Evolutionary conservation across 37 sponge, comb jelly and placozoan genomes (phyloP).

Genomic region (Beroe ovata): DNA sequence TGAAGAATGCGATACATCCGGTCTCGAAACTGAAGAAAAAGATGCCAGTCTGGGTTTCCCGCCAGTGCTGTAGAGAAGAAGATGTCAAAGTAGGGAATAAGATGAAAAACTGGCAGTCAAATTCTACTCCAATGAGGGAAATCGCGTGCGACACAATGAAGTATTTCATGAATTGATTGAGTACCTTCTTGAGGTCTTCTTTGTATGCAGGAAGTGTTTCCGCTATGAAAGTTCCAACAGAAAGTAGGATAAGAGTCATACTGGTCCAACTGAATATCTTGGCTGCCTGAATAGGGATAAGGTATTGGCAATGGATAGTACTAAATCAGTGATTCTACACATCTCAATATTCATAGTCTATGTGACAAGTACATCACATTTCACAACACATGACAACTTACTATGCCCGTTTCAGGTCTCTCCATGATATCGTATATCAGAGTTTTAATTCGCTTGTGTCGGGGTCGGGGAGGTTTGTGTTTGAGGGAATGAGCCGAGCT

Average conservation of each 20-base stretch:
- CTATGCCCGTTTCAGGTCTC: constrained; percentile 28
- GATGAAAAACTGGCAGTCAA: too few species aligned
- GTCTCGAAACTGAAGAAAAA: constrained; percentile 64
- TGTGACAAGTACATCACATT: too few species aligned
- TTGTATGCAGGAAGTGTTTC: constrained; percentile 55
- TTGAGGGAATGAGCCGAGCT: not conserved
- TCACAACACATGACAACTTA: not conserved
- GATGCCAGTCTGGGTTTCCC: not conserved
- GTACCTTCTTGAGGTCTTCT: constrained; percentile 39
- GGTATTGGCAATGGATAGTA: too few species aligned
- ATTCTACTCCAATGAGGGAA: too few species aligned
- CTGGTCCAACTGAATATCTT: constrained; percentile 63
- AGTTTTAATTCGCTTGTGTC: not conserved
- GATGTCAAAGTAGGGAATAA: too few species aligned
- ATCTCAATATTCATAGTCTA: too few species aligned
- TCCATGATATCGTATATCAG: constrained; percentile 39
- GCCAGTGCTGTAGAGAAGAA: constrained; percentile 4
- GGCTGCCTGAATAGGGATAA: not conserved
- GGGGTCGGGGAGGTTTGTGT: not conserved
- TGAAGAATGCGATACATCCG: constrained; percentile 27
- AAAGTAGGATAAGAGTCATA: constrained; percentile 28
- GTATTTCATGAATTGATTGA: too few species aligned
- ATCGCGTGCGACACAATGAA: too few species aligned
- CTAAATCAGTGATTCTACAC: too few species aligned
- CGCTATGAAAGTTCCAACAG: constrained; percentile 26